Percentiles rank a stretch among this genome's conserved stretches.
phyloP scores from a whole-genome alignment of 2,888 invertebrate genomes.

The Polydrusus cervinus region DNA sequence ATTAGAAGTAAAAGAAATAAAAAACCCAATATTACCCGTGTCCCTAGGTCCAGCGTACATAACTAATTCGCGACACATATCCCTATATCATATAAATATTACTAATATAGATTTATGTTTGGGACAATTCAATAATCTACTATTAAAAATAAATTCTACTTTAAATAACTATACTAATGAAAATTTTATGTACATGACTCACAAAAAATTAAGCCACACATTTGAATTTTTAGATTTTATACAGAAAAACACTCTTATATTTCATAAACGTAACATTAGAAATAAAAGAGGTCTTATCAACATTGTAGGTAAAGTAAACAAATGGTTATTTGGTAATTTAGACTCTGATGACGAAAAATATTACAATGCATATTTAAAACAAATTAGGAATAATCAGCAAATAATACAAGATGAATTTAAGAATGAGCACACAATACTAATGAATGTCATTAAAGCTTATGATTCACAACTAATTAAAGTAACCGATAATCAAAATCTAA shows the following conservation, averaged over 20 bases:
- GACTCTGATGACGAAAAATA: conserved; percentile 14
- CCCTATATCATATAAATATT: not conserved
- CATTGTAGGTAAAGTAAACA: conserved; percentile 13
- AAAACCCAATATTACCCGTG: not conserved
- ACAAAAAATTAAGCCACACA: not conserved
- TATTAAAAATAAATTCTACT: not conserved
- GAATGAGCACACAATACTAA: not conserved
- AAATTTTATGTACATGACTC: too few species aligned
- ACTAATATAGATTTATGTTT: not conserved
- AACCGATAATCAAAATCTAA: not conserved
- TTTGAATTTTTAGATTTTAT: not conserved
- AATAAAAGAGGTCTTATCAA: conserved; percentile 20
- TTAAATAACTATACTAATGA: too few species aligned
- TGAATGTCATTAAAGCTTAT: not conserved
- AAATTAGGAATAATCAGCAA: not conserved
- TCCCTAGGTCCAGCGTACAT: not conserved
- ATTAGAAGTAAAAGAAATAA: not conserved
- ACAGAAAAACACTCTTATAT: not conserved
- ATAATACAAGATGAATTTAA: conserved; percentile 11
- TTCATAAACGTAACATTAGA: not conserved
- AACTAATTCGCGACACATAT: not conserved
- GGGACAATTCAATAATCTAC: not conserved
- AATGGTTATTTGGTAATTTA: conserved; percentile 29
- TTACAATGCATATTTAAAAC: not conserved
- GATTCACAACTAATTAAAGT: not conserved